phyloP scores from a whole-genome alignment of 2,113 vertebrate genomes.

The Phalacrocorax brasilianus region DNA sequence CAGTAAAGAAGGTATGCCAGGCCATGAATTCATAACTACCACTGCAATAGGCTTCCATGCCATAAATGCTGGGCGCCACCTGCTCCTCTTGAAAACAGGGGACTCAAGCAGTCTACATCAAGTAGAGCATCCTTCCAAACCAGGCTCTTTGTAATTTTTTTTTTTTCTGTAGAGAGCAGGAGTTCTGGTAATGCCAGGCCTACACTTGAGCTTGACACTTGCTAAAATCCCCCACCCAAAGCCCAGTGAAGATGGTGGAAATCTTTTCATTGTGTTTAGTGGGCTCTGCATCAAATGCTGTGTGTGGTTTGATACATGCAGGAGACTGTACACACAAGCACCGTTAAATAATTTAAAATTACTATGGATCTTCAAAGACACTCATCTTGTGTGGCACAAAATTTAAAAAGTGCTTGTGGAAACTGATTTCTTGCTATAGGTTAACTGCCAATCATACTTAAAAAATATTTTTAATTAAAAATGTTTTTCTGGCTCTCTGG shows the following conservation, averaged over 20 bases:
- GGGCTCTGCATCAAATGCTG: background rate
- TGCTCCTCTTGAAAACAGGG: background rate
- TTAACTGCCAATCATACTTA: slow-evolving; percentile 40
- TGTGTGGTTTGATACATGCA: background rate
- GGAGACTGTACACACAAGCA: background rate
- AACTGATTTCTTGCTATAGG: slow-evolving; percentile 30
- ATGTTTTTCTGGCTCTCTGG: background rate
- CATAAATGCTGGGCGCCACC: background rate
- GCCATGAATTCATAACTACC: background rate
- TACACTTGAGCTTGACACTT: background rate
- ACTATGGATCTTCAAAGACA: slow-evolving; percentile 5
- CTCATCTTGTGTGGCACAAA: slow-evolving; percentile 15
- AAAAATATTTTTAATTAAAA: slow-evolving; percentile 12
- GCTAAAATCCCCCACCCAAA: background rate
- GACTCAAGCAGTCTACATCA: background rate
- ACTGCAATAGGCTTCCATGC: background rate
- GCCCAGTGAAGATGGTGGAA: background rate
- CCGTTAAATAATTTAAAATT: background rate
- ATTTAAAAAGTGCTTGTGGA: background rate
- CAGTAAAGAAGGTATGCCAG: background rate
- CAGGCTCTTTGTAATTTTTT: background rate
- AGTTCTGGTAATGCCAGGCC: background rate
- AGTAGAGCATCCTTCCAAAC: background rate
- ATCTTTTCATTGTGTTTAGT: background rate
- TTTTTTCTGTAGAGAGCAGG: background rate